phyloP scores from a whole-genome alignment of 2,113 vertebrate genomes.

The Anolis sagrei region DNA sequence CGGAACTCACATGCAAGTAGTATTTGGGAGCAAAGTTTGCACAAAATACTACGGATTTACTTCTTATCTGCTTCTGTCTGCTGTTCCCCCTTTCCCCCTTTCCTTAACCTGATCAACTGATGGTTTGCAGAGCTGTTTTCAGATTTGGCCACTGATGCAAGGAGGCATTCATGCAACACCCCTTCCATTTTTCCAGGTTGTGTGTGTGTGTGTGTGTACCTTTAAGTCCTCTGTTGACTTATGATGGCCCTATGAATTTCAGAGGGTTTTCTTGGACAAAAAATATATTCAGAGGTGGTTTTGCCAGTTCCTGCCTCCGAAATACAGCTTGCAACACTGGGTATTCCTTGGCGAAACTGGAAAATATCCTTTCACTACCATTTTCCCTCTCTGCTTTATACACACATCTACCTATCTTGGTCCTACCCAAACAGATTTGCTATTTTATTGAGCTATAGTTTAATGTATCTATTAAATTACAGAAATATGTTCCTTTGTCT shows the following conservation, averaged over 20 bases:
- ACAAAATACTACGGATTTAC: not conserved
- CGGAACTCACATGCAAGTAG: not conserved
- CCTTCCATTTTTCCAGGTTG: not conserved
- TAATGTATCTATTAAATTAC: not conserved
- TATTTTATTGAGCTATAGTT: accelerated
- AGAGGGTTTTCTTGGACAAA: no score
- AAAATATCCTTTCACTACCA: not conserved
- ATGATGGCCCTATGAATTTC: no score
- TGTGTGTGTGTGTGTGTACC: no score
- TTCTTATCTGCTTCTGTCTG: not conserved
- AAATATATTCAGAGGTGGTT: no score
- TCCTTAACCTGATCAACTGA: not conserved
- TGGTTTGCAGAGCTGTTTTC: no score
- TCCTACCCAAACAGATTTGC: not conserved
- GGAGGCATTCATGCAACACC: not conserved
- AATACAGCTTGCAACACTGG: no score
- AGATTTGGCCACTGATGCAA: no score
- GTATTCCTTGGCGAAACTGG: no score
- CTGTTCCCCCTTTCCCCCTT: accelerated
- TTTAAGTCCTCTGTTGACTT: no score
- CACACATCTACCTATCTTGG: not conserved
- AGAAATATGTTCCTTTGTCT: not conserved
- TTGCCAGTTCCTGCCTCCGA: no score
- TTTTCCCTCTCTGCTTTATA: accelerated
- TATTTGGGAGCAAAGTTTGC: not conserved